A percentile compares a stretch with the other conserved stretches of the same genome.
Evolutionary conservation across 2,888 invertebrate species (phyloP).

Genomic region (Hydriomena furcata): DNA sequence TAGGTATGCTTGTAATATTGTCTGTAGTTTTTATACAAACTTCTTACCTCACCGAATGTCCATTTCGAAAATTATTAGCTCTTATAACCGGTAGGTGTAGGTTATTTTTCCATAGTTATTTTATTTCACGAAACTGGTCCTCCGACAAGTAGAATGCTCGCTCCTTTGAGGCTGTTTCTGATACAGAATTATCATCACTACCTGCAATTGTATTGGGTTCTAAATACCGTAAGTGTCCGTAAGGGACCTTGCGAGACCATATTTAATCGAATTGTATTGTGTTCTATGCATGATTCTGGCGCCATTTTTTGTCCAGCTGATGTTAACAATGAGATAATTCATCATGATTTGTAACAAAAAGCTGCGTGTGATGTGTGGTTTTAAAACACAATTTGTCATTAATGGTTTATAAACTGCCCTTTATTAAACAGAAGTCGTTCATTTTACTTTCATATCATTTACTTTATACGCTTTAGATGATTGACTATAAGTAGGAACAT

Average conservation of each 20-base stretch:
- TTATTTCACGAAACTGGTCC: conserved; percentile 42
- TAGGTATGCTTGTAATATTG: conserved; percentile 62
- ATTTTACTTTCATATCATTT: too few species aligned
- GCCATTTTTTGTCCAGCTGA: conserved; percentile 39
- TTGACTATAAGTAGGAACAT: too few species aligned
- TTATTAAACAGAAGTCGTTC: background rate
- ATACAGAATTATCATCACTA: conserved; percentile 29
- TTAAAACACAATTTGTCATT: conserved; percentile 26
- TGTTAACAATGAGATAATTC: conserved; percentile 29
- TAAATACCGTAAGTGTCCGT: conserved; percentile 12
- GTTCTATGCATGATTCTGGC: conserved; percentile 44
- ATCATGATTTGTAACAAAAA: conserved; percentile 25
- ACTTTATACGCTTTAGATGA: too few species aligned
- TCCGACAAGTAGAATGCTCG: conserved; percentile 20
- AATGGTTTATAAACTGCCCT: conserved; percentile 11
- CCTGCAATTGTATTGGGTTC: conserved; percentile 11
- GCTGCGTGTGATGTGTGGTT: conserved; percentile 28
- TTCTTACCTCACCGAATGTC: conserved; percentile 67
- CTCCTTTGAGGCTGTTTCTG: conserved; percentile 4
- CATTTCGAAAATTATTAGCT: conserved; percentile 52
- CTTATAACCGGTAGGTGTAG: conserved; percentile 51
- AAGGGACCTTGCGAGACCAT: conserved; percentile 34
- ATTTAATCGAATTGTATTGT: conserved; percentile 46
- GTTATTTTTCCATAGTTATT: conserved; percentile 49
- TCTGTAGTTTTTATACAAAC: conserved; percentile 49